These are phyloP conservation scores for Acropora tenuis DNA, from an alignment of 64 coral and sea anemone genomes.

Conservation along the genomic window DNA sequence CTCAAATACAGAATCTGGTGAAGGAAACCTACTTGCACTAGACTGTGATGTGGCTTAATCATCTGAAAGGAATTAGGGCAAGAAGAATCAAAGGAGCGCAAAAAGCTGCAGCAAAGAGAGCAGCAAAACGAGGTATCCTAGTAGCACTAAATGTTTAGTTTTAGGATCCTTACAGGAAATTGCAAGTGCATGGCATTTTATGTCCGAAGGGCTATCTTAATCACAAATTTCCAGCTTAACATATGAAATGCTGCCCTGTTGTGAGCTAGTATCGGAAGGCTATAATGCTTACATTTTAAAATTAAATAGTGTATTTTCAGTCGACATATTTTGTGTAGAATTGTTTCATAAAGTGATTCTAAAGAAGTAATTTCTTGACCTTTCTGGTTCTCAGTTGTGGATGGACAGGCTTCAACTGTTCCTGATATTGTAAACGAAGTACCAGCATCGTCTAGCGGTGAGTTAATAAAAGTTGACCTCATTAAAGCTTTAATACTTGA, in stretches of 20 bases:
- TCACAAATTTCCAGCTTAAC: constrained; percentile 22
- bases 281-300: constrained; percentile 27
- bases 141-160: constrained; percentile 27
- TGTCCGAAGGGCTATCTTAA: constrained; percentile 15
- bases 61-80: constrained; percentile 40
- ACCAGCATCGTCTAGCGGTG: constrained; percentile 28
- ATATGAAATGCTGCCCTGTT: constrained; percentile 13
- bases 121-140: constrained; percentile 40
- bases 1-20: constrained; percentile 38
- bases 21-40: constrained; percentile 38
- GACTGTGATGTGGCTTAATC: constrained; percentile 37
- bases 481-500: constrained; percentile 36
- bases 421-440: constrained; percentile 33
- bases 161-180: constrained; percentile 35
- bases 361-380: constrained; percentile 35
- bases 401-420: constrained; percentile 24
- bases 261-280: constrained; percentile 18
- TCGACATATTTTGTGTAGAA: constrained; percentile 24
- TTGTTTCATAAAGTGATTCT: constrained; percentile 17
- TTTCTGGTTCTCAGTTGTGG: constrained; percentile 27
- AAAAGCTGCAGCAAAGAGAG: constrained; percentile 53
- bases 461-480: constrained; percentile 30
- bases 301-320: constrained; percentile 22
- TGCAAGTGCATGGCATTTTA: constrained; percentile 33
- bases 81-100: constrained; percentile 39